Base-by-base conservation (phyloP, 2,113 vertebrate genomes). In the Gorsachius goisagi region DNA sequence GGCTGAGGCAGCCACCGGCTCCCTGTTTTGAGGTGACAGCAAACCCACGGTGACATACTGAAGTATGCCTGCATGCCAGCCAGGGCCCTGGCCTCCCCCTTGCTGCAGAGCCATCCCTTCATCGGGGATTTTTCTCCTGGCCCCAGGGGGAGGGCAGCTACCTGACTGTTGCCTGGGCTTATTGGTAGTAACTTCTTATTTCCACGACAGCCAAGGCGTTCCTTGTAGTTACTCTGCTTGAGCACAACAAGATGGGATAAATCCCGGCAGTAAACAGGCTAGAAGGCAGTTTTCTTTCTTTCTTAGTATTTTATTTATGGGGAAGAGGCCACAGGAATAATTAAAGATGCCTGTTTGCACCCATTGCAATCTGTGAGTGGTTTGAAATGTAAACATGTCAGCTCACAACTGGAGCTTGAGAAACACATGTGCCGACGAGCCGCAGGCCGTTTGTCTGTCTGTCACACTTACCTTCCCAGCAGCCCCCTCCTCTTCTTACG, bases 301-400 rank as follows among this genome's bases (percentile, higher is more conserved):
- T 87, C 96, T 62, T 60, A 88, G 35, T 89, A 47, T 94, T 95
- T 96, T 86, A 62, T 94, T 90, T 75, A 94, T 77, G 53, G 92
- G n/a, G 67, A 72, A 47, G 86, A 94, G 92, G 74, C 90, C 86
- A 56, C 90, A 81, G 5, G 13, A 93, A 90, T 95, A 94, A 89
- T 75, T 91, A 84, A 95, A 96, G 89, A 94, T 92, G 93, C 75
- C 93, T 89, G 35, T 91, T 96, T 93, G 78, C 77, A 91, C 94
- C 92, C 92, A 39, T 84, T 59, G 56, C 88, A 85, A 35, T 94
- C 90, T 97, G 86, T 58, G 95, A 97, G 82, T 93, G 81, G 91
- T 96, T 97, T 95, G 94, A 89, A 95, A 95, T 63, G 90, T 95
- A 85, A 95, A 90, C 81, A 75, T 41, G 63, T 88, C 91, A 95